Percentiles rank a stretch among this genome's conserved stretches.
Conservation (phyloP, 2,113 vertebrate species). For the Eonycteris spelaea region DNA sequence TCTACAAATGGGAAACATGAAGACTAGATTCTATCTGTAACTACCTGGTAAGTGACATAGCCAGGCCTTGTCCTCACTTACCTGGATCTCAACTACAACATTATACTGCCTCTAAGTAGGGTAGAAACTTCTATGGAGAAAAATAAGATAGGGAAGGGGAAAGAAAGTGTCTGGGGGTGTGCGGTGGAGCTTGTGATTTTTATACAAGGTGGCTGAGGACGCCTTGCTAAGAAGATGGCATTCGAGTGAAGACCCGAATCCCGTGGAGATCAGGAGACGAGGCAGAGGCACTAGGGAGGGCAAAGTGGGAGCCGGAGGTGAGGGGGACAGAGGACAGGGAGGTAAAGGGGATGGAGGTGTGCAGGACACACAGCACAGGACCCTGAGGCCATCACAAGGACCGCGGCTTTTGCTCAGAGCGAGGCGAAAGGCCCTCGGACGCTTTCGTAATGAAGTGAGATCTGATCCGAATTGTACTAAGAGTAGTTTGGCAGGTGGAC, state of each 20-base stretch:
- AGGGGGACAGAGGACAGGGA: accelerated
- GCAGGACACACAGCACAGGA: background rate
- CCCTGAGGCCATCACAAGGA: background rate
- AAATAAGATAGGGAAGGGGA: background rate
- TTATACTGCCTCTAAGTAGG: background rate
- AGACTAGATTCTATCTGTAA: background rate
- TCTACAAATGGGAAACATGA: background rate
- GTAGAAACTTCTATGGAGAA: background rate
- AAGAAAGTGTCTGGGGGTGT: background rate
- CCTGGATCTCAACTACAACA: background rate
- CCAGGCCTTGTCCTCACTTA: background rate
- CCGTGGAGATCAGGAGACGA: background rate
- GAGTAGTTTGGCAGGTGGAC: background rate
- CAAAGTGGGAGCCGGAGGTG: background rate
- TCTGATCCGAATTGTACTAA: background rate
- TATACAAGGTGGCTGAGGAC: background rate
- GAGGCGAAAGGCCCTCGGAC: background rate
- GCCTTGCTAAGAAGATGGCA: background rate
- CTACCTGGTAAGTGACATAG: background rate
- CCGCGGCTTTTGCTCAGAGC: background rate
- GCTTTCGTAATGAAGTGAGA: background rate
- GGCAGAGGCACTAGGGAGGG: background rate
- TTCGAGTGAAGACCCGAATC: background rate
- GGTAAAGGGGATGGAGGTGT: too few species aligned
- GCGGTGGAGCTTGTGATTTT: background rate